A percentile compares a stretch with the other conserved stretches of the same genome.
Evolutionary conservation across 2,113 vertebrate species (phyloP).

Genomic region (Atrichornis clamosus): DNA sequence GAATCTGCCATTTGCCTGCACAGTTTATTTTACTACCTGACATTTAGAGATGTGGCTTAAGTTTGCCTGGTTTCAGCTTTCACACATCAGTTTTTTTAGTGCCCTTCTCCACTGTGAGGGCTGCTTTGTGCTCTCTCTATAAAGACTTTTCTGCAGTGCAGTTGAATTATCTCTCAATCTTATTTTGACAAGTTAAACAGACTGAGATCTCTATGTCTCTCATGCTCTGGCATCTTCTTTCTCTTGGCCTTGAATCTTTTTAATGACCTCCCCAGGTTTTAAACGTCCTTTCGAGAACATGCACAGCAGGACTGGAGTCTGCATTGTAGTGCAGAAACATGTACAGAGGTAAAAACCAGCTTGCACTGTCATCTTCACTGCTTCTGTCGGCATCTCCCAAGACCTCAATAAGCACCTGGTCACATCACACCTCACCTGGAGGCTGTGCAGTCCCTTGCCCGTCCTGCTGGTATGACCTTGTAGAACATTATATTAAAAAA

Average conservation of each 20-base stretch:
- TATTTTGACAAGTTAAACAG: constrained; percentile 15
- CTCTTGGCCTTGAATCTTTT: background rate
- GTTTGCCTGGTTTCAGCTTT: background rate
- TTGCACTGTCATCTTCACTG: background rate
- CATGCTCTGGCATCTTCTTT: background rate
- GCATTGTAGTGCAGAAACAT: background rate
- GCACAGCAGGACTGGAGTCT: background rate
- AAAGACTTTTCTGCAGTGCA: background rate
- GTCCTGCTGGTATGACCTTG: accelerated
- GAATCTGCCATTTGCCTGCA: background rate
- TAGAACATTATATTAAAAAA: background rate
- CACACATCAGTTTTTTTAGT: background rate
- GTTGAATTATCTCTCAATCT: constrained; percentile 1
- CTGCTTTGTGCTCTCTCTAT: background rate
- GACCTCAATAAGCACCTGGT: background rate
- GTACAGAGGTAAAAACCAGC: background rate
- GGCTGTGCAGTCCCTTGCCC: background rate
- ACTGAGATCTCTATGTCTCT: background rate
- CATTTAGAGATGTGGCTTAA: constrained; percentile 3
- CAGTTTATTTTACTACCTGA: background rate
- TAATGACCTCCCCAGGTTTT: background rate
- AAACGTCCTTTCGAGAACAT: background rate
- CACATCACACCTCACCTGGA: background rate
- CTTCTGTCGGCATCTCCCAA: background rate
- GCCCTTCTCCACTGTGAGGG: background rate